Percentiles rank a stretch among this genome's conserved stretches.
These are phyloP conservation scores for Danaus plexippus DNA, from an alignment of 1,140 invertebrate genomes.

Conservation along the genomic window DNA sequence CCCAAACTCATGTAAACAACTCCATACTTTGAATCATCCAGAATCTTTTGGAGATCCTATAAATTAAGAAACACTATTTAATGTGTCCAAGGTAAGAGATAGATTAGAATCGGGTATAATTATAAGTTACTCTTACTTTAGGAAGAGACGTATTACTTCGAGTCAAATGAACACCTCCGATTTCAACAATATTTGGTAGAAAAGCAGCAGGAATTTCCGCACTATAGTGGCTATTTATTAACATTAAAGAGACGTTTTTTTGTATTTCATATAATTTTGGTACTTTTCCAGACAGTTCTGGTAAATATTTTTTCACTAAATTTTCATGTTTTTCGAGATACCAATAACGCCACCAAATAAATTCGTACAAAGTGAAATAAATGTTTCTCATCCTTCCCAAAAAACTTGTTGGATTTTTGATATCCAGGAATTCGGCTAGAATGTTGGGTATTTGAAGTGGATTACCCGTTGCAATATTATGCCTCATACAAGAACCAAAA, in stretches of 20 bases:
- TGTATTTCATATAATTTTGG: slow-evolving; percentile 67
- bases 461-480: slow-evolving; percentile 69
- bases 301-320: slow-evolving; percentile 49
- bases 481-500: slow-evolving; percentile 71
- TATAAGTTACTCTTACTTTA: slow-evolving; percentile 26
- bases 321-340: slow-evolving; percentile 51
- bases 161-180: slow-evolving; percentile 74
- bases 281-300: slow-evolving; percentile 39
- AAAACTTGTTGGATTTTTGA: slow-evolving; percentile 50
- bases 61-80: slow-evolving; percentile 11
- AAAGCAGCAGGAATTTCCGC: slow-evolving; percentile 58
- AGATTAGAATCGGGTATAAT: neutral
- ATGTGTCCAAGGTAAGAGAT: neutral
- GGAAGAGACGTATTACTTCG: slow-evolving; percentile 36
- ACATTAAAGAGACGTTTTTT: slow-evolving; percentile 64
- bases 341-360: slow-evolving; percentile 48
- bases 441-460: slow-evolving; percentile 69
- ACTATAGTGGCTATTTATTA: slow-evolving; percentile 68
- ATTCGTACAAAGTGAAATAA: slow-evolving; percentile 51
- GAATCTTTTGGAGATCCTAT: slow-evolving; percentile 72
- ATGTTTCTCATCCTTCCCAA: slow-evolving; percentile 51
- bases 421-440: slow-evolving; percentile 57
- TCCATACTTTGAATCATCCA: slow-evolving; percentile 73
- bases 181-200: slow-evolving; percentile 72
- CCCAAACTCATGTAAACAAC: slow-evolving; percentile 77